These are phyloP conservation scores for Allacma fusca DNA, from an alignment of 2,888 invertebrate genomes.

Conservation along the genomic window DNA sequence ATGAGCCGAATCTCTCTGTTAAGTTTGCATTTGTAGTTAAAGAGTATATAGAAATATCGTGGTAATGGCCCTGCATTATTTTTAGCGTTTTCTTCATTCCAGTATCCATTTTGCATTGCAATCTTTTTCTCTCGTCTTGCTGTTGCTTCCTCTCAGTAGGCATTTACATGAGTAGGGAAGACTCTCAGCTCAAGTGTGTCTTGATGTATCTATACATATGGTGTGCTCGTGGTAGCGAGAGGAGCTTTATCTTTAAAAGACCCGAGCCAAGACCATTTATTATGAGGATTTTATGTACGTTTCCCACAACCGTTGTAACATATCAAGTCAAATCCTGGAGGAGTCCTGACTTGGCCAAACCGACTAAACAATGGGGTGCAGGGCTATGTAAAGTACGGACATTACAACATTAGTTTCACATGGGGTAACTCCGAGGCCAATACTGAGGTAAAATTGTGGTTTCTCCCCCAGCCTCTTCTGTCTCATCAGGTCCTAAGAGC, in stretches of 20 bases:
- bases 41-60: constrained; percentile 26
- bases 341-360: neutral
- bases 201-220: neutral
- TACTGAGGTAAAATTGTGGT: constrained; percentile 10
- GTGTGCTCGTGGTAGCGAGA: neutral
- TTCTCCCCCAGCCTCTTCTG: neutral
- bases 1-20: neutral
- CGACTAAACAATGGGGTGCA: constrained; percentile 15
- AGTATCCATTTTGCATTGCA: constrained; percentile 34
- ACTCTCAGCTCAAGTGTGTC: neutral
- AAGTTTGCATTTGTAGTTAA: neutral
- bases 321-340: constrained; percentile 3
- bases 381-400: too few species aligned
- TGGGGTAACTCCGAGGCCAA: neutral
- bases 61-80: constrained; percentile 46
- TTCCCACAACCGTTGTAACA: neutral
- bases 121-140: constrained; percentile 7
- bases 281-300: constrained; percentile 26
- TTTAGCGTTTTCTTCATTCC: constrained; percentile 45
- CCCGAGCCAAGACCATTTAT: constrained; percentile 27
- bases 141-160: neutral
- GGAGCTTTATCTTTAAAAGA: constrained; percentile 7
- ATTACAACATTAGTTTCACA: constrained; percentile 8
- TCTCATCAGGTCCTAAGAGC: neutral
- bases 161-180: neutral